A percentile compares a stretch with the other conserved stretches of the same genome.
These are phyloP conservation scores for Boulengeromyrus knoepffleri DNA, from an alignment of 2,113 vertebrate species.

Conservation along the genomic window DNA sequence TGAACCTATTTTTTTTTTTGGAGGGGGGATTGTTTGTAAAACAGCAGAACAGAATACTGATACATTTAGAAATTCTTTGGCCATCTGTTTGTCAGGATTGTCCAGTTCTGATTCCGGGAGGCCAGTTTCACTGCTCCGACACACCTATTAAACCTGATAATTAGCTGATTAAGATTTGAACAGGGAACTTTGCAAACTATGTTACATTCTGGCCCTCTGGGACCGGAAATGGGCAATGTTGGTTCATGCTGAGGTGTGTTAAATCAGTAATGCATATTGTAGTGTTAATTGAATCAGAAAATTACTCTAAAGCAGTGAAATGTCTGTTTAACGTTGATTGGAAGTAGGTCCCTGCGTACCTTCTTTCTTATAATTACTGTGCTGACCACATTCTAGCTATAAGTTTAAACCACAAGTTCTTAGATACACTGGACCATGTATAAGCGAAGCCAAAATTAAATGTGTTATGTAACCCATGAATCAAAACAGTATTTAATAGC, in stretches of 20 bases:
- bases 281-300: not conserved
- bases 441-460: not conserved
- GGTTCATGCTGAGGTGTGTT: not conserved
- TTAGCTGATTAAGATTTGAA: not conserved
- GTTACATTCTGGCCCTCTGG: not conserved
- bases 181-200: not conserved
- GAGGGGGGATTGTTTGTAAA: not conserved
- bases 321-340: not conserved
- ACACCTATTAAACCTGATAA: not conserved
- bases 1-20: not conserved
- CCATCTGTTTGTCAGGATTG: not conserved
- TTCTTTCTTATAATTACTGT: not conserved
- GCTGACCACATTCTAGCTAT: not conserved
- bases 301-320: not conserved
- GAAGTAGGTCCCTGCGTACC: not conserved
- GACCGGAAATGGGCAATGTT: not conserved
- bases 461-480: not conserved
- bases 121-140: not conserved
- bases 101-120: not conserved
- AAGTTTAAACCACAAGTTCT: not conserved
- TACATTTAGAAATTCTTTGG: not conserved
- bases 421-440: not conserved
- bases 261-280: not conserved
- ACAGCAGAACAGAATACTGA: not conserved
- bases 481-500: conserved; percentile 1